Conservation (phyloP, 2,888 invertebrate species). For the Hyalella azteca region DNA sequence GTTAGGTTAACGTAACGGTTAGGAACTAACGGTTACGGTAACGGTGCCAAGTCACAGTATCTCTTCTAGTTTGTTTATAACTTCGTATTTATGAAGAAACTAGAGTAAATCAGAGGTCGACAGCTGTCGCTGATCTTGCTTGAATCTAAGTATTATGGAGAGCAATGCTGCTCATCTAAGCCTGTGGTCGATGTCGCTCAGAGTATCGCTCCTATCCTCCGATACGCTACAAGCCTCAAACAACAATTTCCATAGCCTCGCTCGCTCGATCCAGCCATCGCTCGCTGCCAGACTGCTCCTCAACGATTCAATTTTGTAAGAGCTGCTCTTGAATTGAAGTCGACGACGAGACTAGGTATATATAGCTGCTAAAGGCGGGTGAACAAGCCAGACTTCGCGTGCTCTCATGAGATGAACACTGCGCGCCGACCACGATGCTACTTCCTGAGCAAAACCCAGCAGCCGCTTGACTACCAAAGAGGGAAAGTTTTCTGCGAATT, state of each 20-base stretch:
- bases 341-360: background rate
- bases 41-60: too few relatives aligned
- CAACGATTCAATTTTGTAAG: conserved; percentile 7
- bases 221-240: background rate
- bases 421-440: background rate
- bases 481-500: too few relatives aligned
- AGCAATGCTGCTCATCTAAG: background rate
- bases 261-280: conserved; percentile 13
- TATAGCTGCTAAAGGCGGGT: background rate
- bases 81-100: too few relatives aligned
- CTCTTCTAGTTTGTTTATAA: too few relatives aligned
- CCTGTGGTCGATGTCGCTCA: background rate
- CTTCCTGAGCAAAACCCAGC: too few relatives aligned
- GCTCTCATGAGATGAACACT: background rate
- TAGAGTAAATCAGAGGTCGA: too few relatives aligned
- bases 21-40: too few relatives aligned
- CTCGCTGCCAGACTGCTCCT: conserved; percentile 18
- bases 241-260: conserved; percentile 23
- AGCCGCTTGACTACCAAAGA: too few relatives aligned
- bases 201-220: background rate
- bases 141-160: background rate
- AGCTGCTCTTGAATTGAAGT: conserved; percentile 22
- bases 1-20: too few relatives aligned
- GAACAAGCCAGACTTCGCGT: background rate
- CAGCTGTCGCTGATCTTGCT: background rate